These are phyloP conservation scores for Pantherophis alleghaniensis DNA, from an alignment of 2,797 vertebrate genomes.

Conservation along the genomic window DNA sequence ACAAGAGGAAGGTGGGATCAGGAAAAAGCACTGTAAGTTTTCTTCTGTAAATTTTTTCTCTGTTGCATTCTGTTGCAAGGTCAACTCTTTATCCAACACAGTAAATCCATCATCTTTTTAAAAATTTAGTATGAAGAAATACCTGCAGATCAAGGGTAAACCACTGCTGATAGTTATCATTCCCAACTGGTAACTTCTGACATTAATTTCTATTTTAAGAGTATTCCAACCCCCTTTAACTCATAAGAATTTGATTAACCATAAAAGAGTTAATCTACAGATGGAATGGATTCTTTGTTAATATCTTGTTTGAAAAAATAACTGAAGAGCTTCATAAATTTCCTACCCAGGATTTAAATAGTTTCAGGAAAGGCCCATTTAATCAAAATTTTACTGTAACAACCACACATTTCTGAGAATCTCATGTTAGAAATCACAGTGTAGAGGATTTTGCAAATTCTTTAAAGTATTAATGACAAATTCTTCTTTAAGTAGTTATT, in stretches of 20 bases:
- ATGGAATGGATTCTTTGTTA: conserved; percentile 23
- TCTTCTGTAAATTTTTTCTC: not conserved
- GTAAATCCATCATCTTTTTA: not conserved
- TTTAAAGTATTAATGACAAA: not conserved
- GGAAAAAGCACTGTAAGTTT: not conserved
- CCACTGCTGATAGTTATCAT: fast-evolving
- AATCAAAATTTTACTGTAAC: not conserved
- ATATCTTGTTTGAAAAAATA: conserved; percentile 2
- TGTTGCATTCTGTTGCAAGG: not conserved
- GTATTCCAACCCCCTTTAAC: not conserved
- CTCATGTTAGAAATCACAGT: not conserved
- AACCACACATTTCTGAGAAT: not conserved
- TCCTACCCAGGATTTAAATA: not conserved
- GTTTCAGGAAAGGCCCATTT: conserved; percentile 18
- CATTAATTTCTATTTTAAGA: not conserved
- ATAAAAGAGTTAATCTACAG: conserved; percentile 21
- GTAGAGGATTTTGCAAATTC: not conserved
- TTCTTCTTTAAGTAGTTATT: conserved; percentile 14
- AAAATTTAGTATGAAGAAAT: not conserved
- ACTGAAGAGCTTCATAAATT: conserved; percentile 17
- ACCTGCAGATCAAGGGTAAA: fast-evolving
- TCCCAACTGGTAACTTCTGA: fast-evolving
- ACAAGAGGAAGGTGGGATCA: not conserved
- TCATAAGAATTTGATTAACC: conserved; percentile 13
- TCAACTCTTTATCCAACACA: not conserved